phyloP scores from a whole-genome alignment of 1,140 invertebrate species.

The Psix sp. region DNA sequence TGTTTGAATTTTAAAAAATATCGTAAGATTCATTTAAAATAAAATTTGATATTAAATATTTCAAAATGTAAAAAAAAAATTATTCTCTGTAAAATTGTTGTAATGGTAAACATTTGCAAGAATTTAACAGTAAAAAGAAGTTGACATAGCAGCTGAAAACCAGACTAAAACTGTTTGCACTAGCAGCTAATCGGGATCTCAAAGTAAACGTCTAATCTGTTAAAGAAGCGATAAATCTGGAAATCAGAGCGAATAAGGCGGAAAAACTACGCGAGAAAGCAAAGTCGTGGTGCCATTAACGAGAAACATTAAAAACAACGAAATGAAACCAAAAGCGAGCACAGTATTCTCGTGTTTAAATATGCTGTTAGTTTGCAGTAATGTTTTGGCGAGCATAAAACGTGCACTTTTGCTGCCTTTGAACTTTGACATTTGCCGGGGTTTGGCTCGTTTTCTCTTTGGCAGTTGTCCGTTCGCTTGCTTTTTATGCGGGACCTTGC shows the following conservation, averaged over 20 bases:
- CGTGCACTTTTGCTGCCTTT: slow-evolving; percentile 53
- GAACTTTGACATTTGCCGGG: slow-evolving; percentile 50
- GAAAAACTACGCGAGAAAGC: not conserved
- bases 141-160: no score
- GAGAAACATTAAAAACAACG: slow-evolving; percentile 41
- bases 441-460: slow-evolving; percentile 47
- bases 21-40: no score
- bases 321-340: slow-evolving; percentile 21
- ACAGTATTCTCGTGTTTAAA: slow-evolving; percentile 36
- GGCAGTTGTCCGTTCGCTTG: slow-evolving; percentile 23
- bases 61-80: no score
- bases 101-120: no score
- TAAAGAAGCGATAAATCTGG: slow-evolving; percentile 23
- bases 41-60: no score
- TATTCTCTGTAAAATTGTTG: no score
- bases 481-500: slow-evolving; percentile 35
- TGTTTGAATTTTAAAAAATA: no score
- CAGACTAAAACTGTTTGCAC: slow-evolving; percentile 1
- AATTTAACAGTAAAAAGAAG: no score
- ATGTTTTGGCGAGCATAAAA: slow-evolving; percentile 57
- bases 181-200: slow-evolving; percentile 8
- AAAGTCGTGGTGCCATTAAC: slow-evolving; percentile 13
- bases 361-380: slow-evolving; percentile 46
- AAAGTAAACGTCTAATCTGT: slow-evolving; percentile 15
- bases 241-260: not conserved